A percentile compares a stretch with the other conserved stretches of the same genome.
Evolutionary conservation across 2,113 vertebrate species (phyloP).

Genomic region (Patagioenas fasciata): DNA sequence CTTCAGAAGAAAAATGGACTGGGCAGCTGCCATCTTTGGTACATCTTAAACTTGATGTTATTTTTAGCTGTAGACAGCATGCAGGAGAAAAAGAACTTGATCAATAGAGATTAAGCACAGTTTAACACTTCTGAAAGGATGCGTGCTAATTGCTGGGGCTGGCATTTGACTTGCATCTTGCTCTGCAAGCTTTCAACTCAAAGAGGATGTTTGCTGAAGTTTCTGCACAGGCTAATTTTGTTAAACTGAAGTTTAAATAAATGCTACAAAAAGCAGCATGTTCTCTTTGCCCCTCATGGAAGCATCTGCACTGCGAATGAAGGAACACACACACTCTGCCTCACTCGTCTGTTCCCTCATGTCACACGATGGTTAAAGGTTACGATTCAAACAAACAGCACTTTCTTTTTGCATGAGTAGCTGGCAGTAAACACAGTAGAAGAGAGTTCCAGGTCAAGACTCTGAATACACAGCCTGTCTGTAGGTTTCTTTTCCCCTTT

Average conservation of each 20-base stretch:
- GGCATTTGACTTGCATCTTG: neutral
- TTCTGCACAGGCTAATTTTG: conserved; percentile 23
- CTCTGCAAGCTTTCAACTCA: neutral
- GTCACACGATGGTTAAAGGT: neutral
- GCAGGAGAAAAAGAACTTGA: neutral
- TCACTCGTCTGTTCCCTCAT: neutral
- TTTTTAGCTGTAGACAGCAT: neutral
- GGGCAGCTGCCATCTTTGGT: neutral
- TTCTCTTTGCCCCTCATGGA: neutral
- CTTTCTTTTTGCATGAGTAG: neutral
- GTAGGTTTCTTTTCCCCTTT: neutral
- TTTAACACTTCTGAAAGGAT: neutral
- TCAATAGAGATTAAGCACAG: neutral
- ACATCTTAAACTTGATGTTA: neutral
- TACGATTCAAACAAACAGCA: neutral
- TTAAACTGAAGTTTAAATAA: conserved; percentile 27
- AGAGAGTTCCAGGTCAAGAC: neutral
- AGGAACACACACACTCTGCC: conserved; percentile 13
- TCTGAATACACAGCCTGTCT: neutral
- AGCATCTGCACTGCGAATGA: conserved; percentile 20
- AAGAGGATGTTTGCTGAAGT: neutral
- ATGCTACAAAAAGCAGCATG: neutral
- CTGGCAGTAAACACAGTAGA: neutral
- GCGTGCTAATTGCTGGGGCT: neutral
- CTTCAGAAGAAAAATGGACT: neutral